phyloP scores from a whole-genome alignment of 2,888 invertebrate species.

The Hirtodrosophila cameraria region DNA sequence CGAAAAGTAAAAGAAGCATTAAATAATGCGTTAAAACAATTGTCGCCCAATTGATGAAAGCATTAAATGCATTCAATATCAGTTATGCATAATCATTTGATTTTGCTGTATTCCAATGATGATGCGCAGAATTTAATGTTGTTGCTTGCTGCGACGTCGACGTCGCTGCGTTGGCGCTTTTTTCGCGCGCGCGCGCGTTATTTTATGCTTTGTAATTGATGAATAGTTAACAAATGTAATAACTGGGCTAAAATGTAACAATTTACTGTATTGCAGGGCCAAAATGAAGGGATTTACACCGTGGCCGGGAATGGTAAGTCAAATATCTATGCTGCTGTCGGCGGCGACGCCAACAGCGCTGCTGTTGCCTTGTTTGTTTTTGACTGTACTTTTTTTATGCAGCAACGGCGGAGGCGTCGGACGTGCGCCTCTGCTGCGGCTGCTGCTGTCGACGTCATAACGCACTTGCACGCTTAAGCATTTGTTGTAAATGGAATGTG shows the following conservation, averaged over 20 bases:
- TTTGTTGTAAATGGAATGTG: conserved; percentile 34
- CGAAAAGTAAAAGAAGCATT: conserved; percentile 26
- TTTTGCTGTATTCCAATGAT: conserved; percentile 1
- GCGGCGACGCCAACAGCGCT: conserved; percentile 49
- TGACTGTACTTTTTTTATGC: conserved; percentile 75
- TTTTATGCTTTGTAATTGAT: conserved; percentile 39
- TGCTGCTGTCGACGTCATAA: conserved; percentile 56
- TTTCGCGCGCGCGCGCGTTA: conserved; percentile 77
- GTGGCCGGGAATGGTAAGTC: conserved; percentile 98
- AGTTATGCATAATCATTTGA: conserved; percentile 1
- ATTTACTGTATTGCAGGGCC: conserved; percentile 90
- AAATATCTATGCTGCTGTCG: conserved; percentile 39
- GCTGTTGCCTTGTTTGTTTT: conserved; percentile 74
- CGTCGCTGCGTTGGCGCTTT: conserved; percentile 77
- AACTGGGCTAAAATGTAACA: conserved; percentile 22
- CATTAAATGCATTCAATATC: conserved; percentile 1
- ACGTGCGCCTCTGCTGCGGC: conserved; percentile 29
- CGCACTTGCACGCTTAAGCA: conserved; percentile 65
- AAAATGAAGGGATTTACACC: conserved; percentile 99
- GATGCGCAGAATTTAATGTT: conserved; percentile 5
- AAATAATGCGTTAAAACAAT: conserved; percentile 44
- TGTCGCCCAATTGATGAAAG: conserved; percentile 14
- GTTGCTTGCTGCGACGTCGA: conserved; percentile 38
- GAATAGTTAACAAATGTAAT: conserved; percentile 7
- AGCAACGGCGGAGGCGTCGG: conserved; percentile 48